Evolutionary conservation across 2,888 invertebrate genomes (phyloP), one percentile per base, ranked within the genome.

Genomic region (Papilio protenor): DNA sequence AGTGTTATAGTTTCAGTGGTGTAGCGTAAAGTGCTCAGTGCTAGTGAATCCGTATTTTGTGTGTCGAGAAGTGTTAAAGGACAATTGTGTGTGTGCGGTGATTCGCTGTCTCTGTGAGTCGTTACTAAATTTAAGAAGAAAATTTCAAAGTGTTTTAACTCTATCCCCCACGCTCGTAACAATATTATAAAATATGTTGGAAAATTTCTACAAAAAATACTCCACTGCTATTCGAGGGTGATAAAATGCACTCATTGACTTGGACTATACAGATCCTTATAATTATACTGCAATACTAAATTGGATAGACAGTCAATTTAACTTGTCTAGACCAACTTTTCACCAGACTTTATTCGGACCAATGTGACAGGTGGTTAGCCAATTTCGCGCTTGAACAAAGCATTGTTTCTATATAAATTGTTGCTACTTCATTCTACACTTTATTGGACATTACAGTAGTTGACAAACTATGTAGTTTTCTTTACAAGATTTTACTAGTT

Each of bases 231-330:
- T 18, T n/a, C 11, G 2, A n/a, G 10, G n/a, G 10, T 55, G 55
- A 55, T 55, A 55, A 55, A 55, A 55, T 55, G n/a, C 8, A 55
- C 6, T 5, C 10, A 55, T 21, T 55, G 55, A 55, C n/a, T 55
- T 8, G 18, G 6, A n/a, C n/a, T 18, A 55, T 55, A 55, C 0
- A 55, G 0, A n/a, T 10, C 55, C 10, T 55, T 18, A 18, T 18
- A 55, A n/a, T 59, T 59, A 3, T 59, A 21, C 23, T 23, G 5
- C 57, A 23, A 23, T 59, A 59, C 33, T 61, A 61, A n/a, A 61
- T 61, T 61, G 61, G 8, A 61, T 61, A 61, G 61, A 33, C 61
- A 61, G 61, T 61, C 61, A 61, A 61, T 33, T 61, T 33, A 61
- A 33, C 10, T 61, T 21, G 27, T 61, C 61, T 61, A 61, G 61